Evolutionary conservation across 1,140 invertebrate genomes (phyloP).

Genomic region (Drosophila sp.): DNA sequence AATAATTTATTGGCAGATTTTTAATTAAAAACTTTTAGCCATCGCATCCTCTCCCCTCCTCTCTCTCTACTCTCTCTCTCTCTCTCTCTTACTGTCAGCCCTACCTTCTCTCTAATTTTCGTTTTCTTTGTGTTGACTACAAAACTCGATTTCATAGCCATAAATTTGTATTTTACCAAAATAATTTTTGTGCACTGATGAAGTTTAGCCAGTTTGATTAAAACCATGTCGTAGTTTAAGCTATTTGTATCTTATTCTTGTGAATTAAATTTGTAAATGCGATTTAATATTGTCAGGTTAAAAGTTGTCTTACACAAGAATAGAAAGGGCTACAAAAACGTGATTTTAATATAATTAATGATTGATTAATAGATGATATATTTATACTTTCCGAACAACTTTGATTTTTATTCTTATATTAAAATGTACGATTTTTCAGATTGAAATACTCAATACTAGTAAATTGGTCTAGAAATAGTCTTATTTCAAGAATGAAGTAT

Average conservation of each 20-base stretch:
- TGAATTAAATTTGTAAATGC: no score
- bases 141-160: slow-evolving; percentile 48
- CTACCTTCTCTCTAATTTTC: neutral
- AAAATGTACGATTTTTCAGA: no score
- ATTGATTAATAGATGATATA: no score
- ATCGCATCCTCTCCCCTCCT: neutral
- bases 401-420: no score
- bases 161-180: slow-evolving; percentile 62
- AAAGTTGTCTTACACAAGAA: no score
- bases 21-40: slow-evolving; percentile 74
- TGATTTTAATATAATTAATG: no score
- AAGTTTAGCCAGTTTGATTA: neutral
- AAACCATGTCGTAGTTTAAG: neutral
- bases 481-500: no score
- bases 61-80: neutral
- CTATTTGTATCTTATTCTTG: neutral
- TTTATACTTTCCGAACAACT: no score
- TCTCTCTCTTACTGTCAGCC: no score
- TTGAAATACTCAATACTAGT: no score
- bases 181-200: slow-evolving; percentile 12
- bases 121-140: slow-evolving; percentile 35
- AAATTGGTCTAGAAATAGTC: no score
- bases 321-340: no score
- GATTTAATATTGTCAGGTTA: neutral
- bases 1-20: slow-evolving; percentile 81